Evolutionary conservation across 2,888 invertebrate genomes (phyloP).

Genomic region (Chrysopilus asiliformis): DNA sequence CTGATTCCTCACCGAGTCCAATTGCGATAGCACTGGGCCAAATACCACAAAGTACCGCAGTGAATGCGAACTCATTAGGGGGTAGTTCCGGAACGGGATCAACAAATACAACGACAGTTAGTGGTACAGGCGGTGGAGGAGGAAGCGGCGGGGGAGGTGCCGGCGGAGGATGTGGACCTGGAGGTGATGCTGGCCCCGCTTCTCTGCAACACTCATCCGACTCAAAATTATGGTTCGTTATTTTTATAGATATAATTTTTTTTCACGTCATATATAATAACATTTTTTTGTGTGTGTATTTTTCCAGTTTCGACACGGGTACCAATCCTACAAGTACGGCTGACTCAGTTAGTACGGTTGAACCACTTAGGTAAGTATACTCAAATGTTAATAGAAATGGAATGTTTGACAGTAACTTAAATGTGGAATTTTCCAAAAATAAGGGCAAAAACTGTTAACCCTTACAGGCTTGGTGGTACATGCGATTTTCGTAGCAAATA

Average conservation of each 20-base stretch:
- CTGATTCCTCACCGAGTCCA: constrained; percentile 81
- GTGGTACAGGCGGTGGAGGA: constrained; percentile 24
- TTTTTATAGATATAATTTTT: constrained; percentile 15
- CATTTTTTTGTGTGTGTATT: constrained; percentile 5
- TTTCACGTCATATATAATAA: constrained; percentile 30
- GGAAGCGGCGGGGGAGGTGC: constrained; percentile 36
- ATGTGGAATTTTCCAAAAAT: too few species aligned
- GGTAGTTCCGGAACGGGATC: constrained; percentile 19
- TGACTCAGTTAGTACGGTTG: constrained; percentile 33
- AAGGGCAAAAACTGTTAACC: too few species aligned
- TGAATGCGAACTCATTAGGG: constrained; percentile 33
- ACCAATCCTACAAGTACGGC: constrained; percentile 39
- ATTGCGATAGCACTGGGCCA: constrained; percentile 61
- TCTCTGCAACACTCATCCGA: constrained; percentile 33
- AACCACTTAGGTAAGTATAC: constrained; percentile 31
- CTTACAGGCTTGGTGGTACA: too few species aligned
- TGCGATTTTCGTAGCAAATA: too few species aligned
- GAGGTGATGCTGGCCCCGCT: constrained; percentile 31
- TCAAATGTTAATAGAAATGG: background rate
- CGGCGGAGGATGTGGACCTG: constrained; percentile 23
- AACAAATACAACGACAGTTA: constrained; percentile 13
- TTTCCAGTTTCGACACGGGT: constrained; percentile 53
- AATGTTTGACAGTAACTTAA: too few species aligned
- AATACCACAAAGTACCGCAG: constrained; percentile 34
- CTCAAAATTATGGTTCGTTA: constrained; percentile 36